A percentile compares a stretch with the other conserved stretches of the same genome.
Evolutionary conservation across 2,797 vertebrate genomes (phyloP).

Genomic region (Gobio occitaniae): DNA sequence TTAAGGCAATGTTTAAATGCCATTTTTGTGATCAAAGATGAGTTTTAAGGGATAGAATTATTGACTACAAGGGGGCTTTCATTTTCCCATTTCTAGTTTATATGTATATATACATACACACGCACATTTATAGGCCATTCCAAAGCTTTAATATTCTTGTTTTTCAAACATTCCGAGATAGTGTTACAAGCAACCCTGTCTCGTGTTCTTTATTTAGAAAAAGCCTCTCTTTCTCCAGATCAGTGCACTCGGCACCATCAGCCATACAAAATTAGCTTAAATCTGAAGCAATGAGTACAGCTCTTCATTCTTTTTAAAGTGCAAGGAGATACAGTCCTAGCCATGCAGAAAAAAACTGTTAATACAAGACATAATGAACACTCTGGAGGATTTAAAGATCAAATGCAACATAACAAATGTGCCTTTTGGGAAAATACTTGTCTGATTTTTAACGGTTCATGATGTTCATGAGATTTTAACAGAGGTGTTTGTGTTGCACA

Average conservation of each 20-base stretch:
- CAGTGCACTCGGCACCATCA: not conserved
- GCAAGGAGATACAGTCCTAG: constrained; percentile 33
- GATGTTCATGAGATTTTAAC: too few species aligned
- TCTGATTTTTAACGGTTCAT: not conserved
- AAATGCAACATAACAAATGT: too few species aligned
- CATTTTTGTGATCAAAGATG: too few species aligned
- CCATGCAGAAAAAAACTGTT: constrained; percentile 8
- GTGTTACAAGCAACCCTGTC: not conserved
- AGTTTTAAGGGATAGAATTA: too few species aligned
- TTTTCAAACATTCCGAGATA: not conserved
- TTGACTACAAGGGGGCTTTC: too few species aligned
- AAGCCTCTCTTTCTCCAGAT: not conserved
- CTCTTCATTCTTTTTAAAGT: constrained; percentile 66
- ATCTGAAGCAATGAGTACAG: constrained; percentile 79
- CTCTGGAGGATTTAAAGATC: not conserved
- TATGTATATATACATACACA: too few species aligned
- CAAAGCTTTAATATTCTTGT: not conserved
- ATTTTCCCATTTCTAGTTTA: too few species aligned
- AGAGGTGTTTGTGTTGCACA: too few species aligned
- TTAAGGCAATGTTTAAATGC: too few species aligned
- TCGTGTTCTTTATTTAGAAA: not conserved
- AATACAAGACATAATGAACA: not conserved
- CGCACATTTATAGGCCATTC: too few species aligned
- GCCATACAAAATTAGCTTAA: constrained; percentile 55
- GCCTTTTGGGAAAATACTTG: not conserved